phyloP scores from a whole-genome alignment of 2,113 vertebrate genomes.

The Caloenas nicobarica region DNA sequence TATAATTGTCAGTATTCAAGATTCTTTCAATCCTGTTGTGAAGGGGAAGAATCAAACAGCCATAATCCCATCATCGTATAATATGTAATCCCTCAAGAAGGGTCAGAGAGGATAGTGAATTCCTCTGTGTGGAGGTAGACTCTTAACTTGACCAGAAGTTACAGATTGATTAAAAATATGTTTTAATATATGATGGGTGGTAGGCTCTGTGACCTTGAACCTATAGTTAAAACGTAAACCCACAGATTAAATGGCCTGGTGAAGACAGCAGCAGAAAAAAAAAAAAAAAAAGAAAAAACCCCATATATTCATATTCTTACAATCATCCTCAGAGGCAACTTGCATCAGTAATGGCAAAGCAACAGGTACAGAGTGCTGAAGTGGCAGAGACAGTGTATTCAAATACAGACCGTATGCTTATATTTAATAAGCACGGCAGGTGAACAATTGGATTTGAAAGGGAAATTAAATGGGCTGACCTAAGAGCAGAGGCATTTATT shows the following conservation, averaged over 20 bases:
- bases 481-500: constrained; percentile 59
- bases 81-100: neutral
- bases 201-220: neutral
- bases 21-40: neutral
- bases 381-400: constrained; percentile 35
- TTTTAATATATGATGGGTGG: neutral
- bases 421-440: constrained; percentile 71
- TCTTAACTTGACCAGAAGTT: neutral
- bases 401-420: constrained; percentile 44
- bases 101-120: neutral
- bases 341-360: constrained; percentile 46
- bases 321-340: neutral
- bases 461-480: constrained; percentile 76
- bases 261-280: neutral
- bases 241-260: neutral
- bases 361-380: constrained; percentile 23
- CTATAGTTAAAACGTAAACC: neutral
- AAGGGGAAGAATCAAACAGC: neutral
- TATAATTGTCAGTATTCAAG: fast-evolving
- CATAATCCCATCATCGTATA: neutral
- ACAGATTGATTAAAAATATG: neutral
- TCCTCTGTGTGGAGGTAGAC: neutral
- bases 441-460: constrained; percentile 72
- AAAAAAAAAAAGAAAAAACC: neutral
- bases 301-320: constrained; percentile 2